Conservation (phyloP, 2,888 invertebrate genomes). For the Mimumesa dahlbomi region DNA sequence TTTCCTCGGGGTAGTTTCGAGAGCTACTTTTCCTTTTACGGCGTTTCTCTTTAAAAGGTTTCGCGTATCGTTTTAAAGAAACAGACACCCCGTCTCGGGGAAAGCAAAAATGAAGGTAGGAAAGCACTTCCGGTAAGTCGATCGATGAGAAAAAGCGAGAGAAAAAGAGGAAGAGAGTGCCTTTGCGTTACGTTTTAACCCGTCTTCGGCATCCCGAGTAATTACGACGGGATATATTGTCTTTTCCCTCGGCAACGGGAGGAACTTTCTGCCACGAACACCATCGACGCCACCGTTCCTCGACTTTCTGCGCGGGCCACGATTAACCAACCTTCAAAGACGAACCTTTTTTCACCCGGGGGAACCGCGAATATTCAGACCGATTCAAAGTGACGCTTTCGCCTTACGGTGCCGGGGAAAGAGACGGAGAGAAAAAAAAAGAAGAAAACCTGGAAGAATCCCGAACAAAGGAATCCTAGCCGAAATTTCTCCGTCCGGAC, state of each 20-base stretch:
- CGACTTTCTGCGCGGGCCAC: conserved; percentile 12
- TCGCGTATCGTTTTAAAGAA: too few species aligned
- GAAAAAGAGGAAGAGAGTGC: background rate
- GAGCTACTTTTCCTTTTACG: too few species aligned
- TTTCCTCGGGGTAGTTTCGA: too few species aligned
- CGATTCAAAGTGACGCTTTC: conserved; percentile 12
- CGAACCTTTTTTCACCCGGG: background rate
- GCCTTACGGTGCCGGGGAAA: conserved; percentile 4
- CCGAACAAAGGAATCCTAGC: too few species aligned
- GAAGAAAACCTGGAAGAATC: conserved; percentile 15
- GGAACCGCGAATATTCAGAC: background rate
- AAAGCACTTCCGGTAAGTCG: too few species aligned
- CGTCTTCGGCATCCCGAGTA: conserved; percentile 46
- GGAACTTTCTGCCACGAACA: conserved; percentile 1
- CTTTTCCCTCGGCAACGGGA: conserved; percentile 13
- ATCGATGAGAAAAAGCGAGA: background rate
- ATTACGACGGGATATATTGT: conserved; percentile 49
- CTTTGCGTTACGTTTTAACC: conserved; percentile 42
- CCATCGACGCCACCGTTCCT: background rate
- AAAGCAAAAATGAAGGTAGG: too few species aligned
- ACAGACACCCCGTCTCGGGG: too few species aligned
- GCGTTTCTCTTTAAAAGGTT: too few species aligned
- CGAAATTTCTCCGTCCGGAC: too few species aligned
- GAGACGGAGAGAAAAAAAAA: conserved; percentile 9
- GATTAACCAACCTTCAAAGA: conserved; percentile 41